Evolutionary conservation across 2,888 invertebrate species (phyloP), one percentile per base, ranked within the genome.

Genomic region (Tenthredo mesomela): DNA sequence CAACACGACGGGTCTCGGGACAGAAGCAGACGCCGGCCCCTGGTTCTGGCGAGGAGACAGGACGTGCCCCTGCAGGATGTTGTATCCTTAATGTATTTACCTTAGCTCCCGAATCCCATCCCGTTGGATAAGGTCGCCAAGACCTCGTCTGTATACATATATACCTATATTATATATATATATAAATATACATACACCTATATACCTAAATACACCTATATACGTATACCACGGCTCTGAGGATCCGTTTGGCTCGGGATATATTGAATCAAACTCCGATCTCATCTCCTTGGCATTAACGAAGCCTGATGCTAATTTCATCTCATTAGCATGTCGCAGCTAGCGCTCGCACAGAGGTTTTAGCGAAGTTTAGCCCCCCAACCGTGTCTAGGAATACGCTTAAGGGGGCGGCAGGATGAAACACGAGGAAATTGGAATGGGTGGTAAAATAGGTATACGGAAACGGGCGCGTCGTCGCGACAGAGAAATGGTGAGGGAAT

Each of bases 21-120:
- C n/a, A 80, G 37, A 61, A 29, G 61, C 80, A 61, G 61, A 61
- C 80, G 58, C 80, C 58, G 58, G n/a, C 37, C 61, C 67, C 67
- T 29, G 40, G 37, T 37, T 21, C n/a, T 7, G 37, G 40, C 18
- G 58, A 61, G 87, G 87, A 89, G 88, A 89, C 89, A 89, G 89
- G 89, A 90, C 89, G 89, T 89, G 90, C 91, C 91, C 90, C 90
- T 89, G 88, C 90, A 89, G 91, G 89, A 92, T 90, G 90, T 91
- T 90, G 90, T 90, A 91, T 90, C 91, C 92, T 90, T 92, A 92
- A 92, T 92, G 92, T 92, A 91, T 92, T 92, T 92, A 91, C 91
- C 91, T 91, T 92, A 88, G 90, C 91, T 90, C 88, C 90, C 90
- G 91, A 91, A 50, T 54, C 50, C 77, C 77, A 40, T 77, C 77